These are phyloP conservation scores for Lasioglossum morio DNA, from an alignment of 2,888 invertebrate genomes.

Conservation along the genomic window DNA sequence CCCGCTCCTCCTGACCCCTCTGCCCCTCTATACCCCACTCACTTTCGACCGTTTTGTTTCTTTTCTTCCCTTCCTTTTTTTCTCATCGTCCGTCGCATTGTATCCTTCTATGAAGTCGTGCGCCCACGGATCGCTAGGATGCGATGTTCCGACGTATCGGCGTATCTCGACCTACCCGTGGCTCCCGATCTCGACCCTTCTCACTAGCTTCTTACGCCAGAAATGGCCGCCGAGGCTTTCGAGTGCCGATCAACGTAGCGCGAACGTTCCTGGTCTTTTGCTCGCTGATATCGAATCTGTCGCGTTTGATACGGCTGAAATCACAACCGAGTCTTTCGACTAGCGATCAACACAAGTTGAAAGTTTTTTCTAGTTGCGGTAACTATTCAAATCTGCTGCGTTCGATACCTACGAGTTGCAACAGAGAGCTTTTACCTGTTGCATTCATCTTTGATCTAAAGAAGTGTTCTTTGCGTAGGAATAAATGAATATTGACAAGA, in stretches of 20 bases:
- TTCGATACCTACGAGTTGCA: not conserved
- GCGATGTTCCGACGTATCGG: conserved; percentile 63
- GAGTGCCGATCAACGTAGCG: not conserved
- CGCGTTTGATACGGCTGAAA: not conserved
- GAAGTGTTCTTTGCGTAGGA: not conserved
- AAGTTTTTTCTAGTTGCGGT: too few species aligned
- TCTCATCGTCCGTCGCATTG: conserved; percentile 53
- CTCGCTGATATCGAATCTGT: not conserved
- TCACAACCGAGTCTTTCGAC: not conserved
- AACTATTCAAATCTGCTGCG: not conserved
- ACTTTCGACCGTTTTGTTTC: conserved; percentile 49
- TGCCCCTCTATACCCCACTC: not conserved
- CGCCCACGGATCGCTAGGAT: conserved; percentile 49
- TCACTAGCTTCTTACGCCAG: not conserved
- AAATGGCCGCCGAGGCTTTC: not conserved
- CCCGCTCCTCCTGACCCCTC: not conserved
- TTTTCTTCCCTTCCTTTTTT: conserved; percentile 36
- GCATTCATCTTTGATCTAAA: not conserved
- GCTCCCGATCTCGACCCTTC: conserved; percentile 23
- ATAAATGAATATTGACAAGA: not conserved
- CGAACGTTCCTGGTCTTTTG: not conserved
- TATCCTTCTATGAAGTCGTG: conserved; percentile 70
- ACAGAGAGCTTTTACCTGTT: not conserved
- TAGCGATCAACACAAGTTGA: not conserved
- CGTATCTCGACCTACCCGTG: conserved; percentile 17